phyloP scores from a whole-genome alignment of 2,113 vertebrate species.

The Mesembrinibis cayennensis region DNA sequence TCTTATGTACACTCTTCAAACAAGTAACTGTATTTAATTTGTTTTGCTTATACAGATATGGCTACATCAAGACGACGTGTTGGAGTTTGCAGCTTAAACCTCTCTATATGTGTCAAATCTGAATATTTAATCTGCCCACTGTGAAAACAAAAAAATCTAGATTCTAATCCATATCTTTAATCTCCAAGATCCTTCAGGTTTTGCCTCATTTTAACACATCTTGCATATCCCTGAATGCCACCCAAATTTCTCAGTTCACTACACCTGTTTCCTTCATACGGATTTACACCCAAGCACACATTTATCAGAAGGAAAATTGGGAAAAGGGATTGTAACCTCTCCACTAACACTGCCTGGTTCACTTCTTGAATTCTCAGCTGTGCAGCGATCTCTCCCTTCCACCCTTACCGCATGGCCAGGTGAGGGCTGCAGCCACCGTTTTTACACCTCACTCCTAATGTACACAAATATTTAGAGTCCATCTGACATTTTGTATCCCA shows the following conservation, averaged over 20 bases:
- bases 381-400: not conserved
- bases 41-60: not conserved
- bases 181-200: not conserved
- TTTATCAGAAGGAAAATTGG: not conserved
- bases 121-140: not conserved
- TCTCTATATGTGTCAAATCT: not conserved
- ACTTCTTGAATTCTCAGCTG: not conserved
- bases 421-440: not conserved
- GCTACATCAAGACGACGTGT: not conserved
- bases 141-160: not conserved
- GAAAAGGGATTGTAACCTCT: not conserved
- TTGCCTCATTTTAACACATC: not conserved
- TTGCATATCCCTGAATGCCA: not conserved
- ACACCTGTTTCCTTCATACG: not conserved
- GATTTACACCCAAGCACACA: not conserved
- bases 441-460: not conserved
- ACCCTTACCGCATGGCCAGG: fast-evolving
- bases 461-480: not conserved
- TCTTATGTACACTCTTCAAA: not conserved
- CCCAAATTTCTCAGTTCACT: not conserved
- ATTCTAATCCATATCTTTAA: not conserved
- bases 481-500: not conserved
- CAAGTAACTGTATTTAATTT: not conserved
- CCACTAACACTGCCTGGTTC: not conserved
- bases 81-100: not conserved